Evolutionary conservation across 2,888 invertebrate species (phyloP).

Genomic region (Ophion slaviceki): DNA sequence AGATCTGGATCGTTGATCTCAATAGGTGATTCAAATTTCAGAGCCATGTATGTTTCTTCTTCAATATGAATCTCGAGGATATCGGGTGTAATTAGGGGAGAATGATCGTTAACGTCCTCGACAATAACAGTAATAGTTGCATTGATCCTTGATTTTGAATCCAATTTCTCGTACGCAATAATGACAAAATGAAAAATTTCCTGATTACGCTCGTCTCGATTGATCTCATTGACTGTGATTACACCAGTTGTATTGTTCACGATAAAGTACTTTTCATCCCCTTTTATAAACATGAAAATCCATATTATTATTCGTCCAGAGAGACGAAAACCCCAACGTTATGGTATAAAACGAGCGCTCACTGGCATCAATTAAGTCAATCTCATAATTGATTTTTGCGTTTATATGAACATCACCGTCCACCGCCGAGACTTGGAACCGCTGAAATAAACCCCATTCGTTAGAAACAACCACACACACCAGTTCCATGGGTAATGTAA

Average conservation of each 20-base stretch:
- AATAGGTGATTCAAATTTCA: slow-evolving; percentile 84
- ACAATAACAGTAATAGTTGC: slow-evolving; percentile 81
- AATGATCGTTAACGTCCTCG: slow-evolving; percentile 88
- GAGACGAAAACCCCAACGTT: background rate
- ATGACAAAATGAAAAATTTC: slow-evolving; percentile 77
- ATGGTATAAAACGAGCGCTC: slow-evolving; percentile 13
- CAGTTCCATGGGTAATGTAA: background rate
- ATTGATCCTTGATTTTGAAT: slow-evolving; percentile 67
- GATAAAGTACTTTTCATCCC: slow-evolving; percentile 81
- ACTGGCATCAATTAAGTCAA: slow-evolving; percentile 71
- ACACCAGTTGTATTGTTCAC: slow-evolving; percentile 74
- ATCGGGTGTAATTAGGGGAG: slow-evolving; percentile 84
- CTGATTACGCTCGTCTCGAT: slow-evolving; percentile 78
- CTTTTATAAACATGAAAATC: slow-evolving; percentile 64
- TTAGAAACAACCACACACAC: background rate
- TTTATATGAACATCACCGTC: slow-evolving; percentile 87
- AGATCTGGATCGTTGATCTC: slow-evolving; percentile 83
- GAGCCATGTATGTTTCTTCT: slow-evolving; percentile 85
- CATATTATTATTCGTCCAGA: background rate
- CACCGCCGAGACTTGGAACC: slow-evolving; percentile 85
- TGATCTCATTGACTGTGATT: slow-evolving; percentile 78
- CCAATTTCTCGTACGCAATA: slow-evolving; percentile 78
- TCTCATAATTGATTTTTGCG: slow-evolving; percentile 84
- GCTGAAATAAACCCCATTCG: slow-evolving; percentile 62
- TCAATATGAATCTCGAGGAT: slow-evolving; percentile 82